A percentile compares a stretch with the other conserved stretches of the same genome.
phyloP scores from a whole-genome alignment of 2,113 vertebrate genomes.

The Cervus canadensis region DNA sequence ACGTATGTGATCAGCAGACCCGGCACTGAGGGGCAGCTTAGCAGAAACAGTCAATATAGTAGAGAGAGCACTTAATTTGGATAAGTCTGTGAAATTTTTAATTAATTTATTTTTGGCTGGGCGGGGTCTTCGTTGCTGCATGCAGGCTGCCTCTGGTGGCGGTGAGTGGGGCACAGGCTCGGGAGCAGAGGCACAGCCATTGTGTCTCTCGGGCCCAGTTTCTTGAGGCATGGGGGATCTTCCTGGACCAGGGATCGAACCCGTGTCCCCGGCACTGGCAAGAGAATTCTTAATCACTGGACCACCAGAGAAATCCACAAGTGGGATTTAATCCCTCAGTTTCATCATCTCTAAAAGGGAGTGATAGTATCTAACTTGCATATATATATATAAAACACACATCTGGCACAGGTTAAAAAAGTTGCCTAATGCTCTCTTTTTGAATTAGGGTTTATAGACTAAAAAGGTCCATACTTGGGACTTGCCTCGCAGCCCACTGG shows the following conservation, averaged over 20 bases:
- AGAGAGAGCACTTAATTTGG: background rate
- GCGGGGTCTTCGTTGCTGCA: background rate
- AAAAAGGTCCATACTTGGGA: background rate
- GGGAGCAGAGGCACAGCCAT: background rate
- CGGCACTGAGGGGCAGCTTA: fast-evolving
- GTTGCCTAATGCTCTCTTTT: background rate
- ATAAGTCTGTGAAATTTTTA: fast-evolving
- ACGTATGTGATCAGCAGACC: background rate
- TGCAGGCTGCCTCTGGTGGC: background rate
- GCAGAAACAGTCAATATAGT: background rate
- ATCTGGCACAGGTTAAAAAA: background rate
- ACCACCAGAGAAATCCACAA: fast-evolving
- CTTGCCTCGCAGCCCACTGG: background rate
- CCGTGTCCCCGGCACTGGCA: background rate
- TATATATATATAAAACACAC: background rate
- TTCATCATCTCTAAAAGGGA: background rate
- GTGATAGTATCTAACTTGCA: background rate
- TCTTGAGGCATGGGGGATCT: background rate
- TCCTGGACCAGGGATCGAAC: background rate
- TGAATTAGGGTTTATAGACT: background rate
- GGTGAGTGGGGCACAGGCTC: background rate
- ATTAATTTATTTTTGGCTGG: background rate
- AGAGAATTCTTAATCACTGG: background rate
- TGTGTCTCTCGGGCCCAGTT: background rate
- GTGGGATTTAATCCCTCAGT: background rate